Evolutionary conservation across 2,113 vertebrate species (phyloP).

Genomic region (Actenoides hombroni): DNA sequence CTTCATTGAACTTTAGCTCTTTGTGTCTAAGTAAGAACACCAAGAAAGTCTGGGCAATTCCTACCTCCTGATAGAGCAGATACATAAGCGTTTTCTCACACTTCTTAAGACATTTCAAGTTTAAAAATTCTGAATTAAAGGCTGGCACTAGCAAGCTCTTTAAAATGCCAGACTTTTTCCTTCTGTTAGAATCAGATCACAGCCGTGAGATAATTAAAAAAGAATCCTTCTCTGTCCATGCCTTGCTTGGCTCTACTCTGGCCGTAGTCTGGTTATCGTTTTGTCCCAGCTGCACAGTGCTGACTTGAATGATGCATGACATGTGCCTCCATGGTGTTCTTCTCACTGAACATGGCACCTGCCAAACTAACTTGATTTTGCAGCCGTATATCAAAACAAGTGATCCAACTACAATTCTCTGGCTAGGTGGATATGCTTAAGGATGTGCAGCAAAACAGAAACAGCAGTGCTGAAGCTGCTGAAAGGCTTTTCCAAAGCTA

Average conservation of each 20-base stretch:
- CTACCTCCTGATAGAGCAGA: not conserved
- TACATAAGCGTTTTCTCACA: not conserved
- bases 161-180: not conserved
- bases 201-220: not conserved
- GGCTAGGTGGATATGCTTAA: not conserved
- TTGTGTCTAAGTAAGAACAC: not conserved
- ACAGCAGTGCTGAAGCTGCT: not conserved
- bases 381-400: not conserved
- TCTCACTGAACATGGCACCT: not conserved
- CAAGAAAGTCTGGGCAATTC: not conserved
- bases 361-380: too few species aligned
- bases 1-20: not conserved
- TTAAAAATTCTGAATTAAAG: not conserved
- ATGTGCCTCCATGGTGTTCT: not conserved
- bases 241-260: not conserved
- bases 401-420: not conserved
- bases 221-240: not conserved
- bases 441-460: not conserved
- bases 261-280: not conserved
- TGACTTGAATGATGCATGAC: not conserved
- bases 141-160: not conserved
- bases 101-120: not conserved
- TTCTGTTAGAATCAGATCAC: not conserved
- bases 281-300: not conserved
- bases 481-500: not conserved